Evolutionary conservation across 53 echinoderm and acorn worm species (phyloP).

Genomic region (Holothuria scabra): DNA sequence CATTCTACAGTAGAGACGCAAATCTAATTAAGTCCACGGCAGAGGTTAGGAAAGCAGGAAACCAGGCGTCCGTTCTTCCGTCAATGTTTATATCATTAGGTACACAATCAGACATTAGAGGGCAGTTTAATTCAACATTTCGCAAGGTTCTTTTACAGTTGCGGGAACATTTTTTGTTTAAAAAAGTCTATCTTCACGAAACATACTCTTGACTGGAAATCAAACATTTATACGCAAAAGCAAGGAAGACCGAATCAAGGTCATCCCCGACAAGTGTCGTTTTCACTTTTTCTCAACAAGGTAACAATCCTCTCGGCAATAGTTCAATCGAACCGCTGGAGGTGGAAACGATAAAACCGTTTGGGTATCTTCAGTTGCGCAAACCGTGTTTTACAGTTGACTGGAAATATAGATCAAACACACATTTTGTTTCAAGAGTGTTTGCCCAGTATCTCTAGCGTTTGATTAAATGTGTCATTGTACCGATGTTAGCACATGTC

Average conservation of each 20-base stretch:
- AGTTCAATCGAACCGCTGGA: too few species aligned
- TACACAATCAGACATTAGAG: conserved; percentile 32
- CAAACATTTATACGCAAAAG: not conserved
- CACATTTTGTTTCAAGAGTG: conserved; percentile 16
- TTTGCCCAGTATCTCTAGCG: not conserved
- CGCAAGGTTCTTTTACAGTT: not conserved
- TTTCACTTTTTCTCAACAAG: too few species aligned
- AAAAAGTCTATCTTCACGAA: not conserved
- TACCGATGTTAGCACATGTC: not conserved
- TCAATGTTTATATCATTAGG: conserved; percentile 48
- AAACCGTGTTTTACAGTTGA: not conserved
- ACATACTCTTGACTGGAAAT: not conserved
- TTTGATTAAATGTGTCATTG: conserved; percentile 12
- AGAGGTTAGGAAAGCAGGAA: conserved; percentile 37
- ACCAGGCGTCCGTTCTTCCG: conserved; percentile 43
- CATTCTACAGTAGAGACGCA: conserved; percentile 13
- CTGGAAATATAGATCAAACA: conserved; percentile 19
- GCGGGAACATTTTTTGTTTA: too few species aligned
- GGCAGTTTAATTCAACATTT: conserved; percentile 31
- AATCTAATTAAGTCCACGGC: conserved; percentile 43
- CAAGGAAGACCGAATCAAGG: not conserved
- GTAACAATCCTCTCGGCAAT: too few species aligned
- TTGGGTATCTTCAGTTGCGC: too few species aligned
- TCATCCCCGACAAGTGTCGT: too few species aligned
- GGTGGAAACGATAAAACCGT: too few species aligned